Percentiles rank a stretch among this genome's conserved stretches.
Evolutionary conservation across 2,113 vertebrate genomes (phyloP).

Genomic region (Hiodon tergisus): DNA sequence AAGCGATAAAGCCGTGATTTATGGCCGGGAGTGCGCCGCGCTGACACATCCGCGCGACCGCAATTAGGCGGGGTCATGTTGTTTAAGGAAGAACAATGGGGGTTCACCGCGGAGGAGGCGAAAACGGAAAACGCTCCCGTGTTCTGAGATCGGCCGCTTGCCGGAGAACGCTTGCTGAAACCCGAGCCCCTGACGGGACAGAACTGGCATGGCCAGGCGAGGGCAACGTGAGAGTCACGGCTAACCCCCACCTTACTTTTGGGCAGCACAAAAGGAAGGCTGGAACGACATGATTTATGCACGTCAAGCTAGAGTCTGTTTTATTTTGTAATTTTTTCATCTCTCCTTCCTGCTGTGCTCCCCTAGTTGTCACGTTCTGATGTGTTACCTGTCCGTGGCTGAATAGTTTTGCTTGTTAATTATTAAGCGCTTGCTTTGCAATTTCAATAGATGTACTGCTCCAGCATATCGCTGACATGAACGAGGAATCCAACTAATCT

Average conservation of each 20-base stretch:
- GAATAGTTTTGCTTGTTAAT: conserved; percentile 8
- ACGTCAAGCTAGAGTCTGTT: background rate
- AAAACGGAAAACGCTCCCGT: background rate
- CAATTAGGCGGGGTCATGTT: conserved; percentile 39
- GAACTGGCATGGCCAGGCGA: no score
- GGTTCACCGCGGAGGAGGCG: no score
- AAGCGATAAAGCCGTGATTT: conserved; percentile 17
- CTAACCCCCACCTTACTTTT: no score
- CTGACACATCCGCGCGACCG: conserved; percentile 33
- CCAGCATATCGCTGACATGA: background rate
- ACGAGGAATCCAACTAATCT: background rate
- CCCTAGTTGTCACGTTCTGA: background rate
- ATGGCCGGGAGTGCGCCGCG: conserved; percentile 31
- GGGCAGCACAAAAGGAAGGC: background rate
- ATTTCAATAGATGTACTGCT: conserved; percentile 6
- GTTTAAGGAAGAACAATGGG: conserved; percentile 45
- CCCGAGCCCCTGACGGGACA: no score
- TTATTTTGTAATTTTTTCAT: background rate
- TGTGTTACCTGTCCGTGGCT: background rate
- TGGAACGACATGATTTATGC: background rate
- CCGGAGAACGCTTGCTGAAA: no score
- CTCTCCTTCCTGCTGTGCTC: background rate
- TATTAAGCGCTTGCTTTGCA: conserved; percentile 9
- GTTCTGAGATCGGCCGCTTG: no score
- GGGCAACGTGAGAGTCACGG: no score